A percentile compares a stretch with the other conserved stretches of the same genome.
Evolutionary conservation across 1,140 invertebrate genomes (phyloP).

Genomic region (Apis cerana): DNA sequence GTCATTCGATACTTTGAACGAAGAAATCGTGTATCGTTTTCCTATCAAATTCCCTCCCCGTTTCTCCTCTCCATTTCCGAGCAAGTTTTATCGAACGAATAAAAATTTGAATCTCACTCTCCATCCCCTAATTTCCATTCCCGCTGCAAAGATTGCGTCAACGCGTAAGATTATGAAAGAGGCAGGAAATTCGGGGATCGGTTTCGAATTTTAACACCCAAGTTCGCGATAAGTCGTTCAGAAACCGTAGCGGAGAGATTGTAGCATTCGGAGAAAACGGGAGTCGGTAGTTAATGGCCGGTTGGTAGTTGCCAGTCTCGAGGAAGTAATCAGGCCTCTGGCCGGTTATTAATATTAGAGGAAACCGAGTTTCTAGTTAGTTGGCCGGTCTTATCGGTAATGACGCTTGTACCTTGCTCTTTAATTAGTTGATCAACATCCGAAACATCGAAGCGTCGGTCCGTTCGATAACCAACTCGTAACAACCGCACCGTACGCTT

Average conservation of each 20-base stretch:
- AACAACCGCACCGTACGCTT: not conserved
- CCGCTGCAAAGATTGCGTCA: too few relatives aligned
- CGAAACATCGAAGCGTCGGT: not conserved
- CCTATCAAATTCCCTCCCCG: too few relatives aligned
- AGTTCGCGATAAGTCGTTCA: not conserved
- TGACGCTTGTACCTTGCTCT: not conserved
- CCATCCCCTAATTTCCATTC: too few relatives aligned
- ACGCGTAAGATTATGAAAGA: too few relatives aligned
- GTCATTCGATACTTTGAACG: too few relatives aligned
- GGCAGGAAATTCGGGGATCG: too few relatives aligned
- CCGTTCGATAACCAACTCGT: not conserved
- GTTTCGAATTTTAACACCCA: too few relatives aligned
- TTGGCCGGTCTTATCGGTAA: not conserved
- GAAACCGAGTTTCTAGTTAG: constrained; percentile 7
- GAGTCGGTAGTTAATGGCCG: not conserved
- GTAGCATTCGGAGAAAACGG: constrained; percentile 2
- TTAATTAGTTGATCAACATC: not conserved
- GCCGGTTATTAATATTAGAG: not conserved
- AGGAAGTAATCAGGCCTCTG: constrained; percentile 7
- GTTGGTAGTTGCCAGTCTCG: constrained; percentile 10
- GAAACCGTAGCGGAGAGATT: not conserved
- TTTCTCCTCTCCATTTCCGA: too few relatives aligned
- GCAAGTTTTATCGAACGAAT: too few relatives aligned
- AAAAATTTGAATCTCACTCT: too few relatives aligned
- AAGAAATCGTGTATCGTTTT: too few relatives aligned